Base-by-base conservation (phyloP, 1,140 invertebrate genomes). In the Wasmannia auropunctata region DNA sequence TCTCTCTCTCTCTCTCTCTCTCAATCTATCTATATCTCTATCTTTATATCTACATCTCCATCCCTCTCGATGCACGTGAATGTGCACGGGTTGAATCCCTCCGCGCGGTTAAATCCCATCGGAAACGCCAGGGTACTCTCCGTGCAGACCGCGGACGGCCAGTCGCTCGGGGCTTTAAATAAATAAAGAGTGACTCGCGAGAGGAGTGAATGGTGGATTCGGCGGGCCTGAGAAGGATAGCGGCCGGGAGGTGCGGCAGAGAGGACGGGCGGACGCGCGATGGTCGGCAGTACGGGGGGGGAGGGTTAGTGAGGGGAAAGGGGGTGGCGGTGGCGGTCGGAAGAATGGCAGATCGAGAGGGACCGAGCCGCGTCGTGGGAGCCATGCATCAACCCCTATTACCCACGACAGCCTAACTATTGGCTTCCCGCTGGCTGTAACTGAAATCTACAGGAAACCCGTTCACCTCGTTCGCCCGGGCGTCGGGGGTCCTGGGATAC, bases 331-430 rank as follows among this genome's bases (percentile, higher is more conserved):
- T 19, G 80, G 46, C 37, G 65, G 63, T 51, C 62, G 63, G 85
- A 89, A 86, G 81, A 87, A 83, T 81, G 51, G 88, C 67, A 80
- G 65, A 86, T 86, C 72, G 76, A 87, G 74, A 76, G 58, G 85
- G 79, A 77, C 37, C 54, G 77, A 25, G 62, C 31, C 76, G 91
- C 79, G 87, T 86, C 87, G 58, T 67, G 87, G 90, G 91, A 91
- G 85, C 88, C 86, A 93, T 93, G 87, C 77, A 92, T 93, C 92
- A 93, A 91, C 37, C 62, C 84, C 89, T 86, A 92, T 93, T 93
- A 92, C 56, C 69, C 83, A 8, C 51, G 89, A 87, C 85, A 90
- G 87, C 56, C 86, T 85, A 90, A 91, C 89, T 89, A 89, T 89
- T 87, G 87, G 80, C 79, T 87, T 83, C 54, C 51, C 76, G 60